Percentiles rank a stretch among this genome's conserved stretches.
phyloP scores from a whole-genome alignment of 2,113 vertebrate species.

The Cryptotis parvus region DNA sequence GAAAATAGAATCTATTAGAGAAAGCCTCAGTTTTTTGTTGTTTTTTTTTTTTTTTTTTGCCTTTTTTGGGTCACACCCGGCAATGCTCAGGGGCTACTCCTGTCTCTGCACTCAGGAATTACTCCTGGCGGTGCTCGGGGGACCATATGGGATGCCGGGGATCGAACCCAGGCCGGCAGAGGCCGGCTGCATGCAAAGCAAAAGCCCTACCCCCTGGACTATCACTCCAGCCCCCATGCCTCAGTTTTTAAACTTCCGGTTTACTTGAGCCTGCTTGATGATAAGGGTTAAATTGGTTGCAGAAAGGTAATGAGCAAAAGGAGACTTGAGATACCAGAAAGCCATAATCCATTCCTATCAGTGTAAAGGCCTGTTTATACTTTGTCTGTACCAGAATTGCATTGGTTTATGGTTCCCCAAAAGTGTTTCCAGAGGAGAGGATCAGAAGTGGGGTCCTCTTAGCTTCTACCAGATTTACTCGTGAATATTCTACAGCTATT shows the following conservation, averaged over 20 bases:
- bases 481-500: neutral
- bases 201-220: too few relatives aligned
- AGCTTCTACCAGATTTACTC: neutral
- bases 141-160: too few relatives aligned
- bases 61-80: too few relatives aligned
- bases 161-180: too few relatives aligned
- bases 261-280: neutral
- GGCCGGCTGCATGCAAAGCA: too few relatives aligned
- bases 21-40: slow-evolving; percentile 1
- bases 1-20: slow-evolving; percentile 3
- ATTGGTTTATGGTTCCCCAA: slow-evolving; percentile 31
- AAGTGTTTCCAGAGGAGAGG: neutral
- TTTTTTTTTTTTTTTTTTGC: too few relatives aligned
- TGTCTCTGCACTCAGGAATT: too few relatives aligned
- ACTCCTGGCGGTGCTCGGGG: too few relatives aligned
- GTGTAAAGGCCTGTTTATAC: neutral
- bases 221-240: too few relatives aligned
- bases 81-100: too few relatives aligned
- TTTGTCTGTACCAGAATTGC: neutral
- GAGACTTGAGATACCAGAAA: neutral
- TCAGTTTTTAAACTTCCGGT: slow-evolving; percentile 32
- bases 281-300: neutral
- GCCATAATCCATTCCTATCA: neutral
- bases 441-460: neutral
- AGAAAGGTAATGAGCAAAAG: slow-evolving; percentile 19